Evolutionary conservation across 2,888 invertebrate species (phyloP), one percentile per base, ranked within the genome.

Genomic region (Himalopsyche japonica): DNA sequence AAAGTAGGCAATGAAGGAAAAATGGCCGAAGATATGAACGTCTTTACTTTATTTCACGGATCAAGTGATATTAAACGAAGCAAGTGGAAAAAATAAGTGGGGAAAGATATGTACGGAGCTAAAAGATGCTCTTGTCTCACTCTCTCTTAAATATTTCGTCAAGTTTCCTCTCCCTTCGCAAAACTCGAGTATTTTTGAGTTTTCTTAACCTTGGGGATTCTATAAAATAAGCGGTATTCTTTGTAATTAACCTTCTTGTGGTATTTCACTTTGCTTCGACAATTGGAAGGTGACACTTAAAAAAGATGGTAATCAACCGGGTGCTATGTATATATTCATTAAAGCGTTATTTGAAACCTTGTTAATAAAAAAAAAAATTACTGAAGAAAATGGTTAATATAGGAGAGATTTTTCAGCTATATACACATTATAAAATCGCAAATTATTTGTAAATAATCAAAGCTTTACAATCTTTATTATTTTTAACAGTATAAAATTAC

Each of bases 41-140:
- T 82, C 79, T 76, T 70, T 32, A 64, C 82, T 64, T 79, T 82
- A 79, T 79, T 79, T 82, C 70, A 34, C 10, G 79, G 79, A 82
- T 82, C 70, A 82, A 82, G 79, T 47, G 79, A 57, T 43, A 70
- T 79, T 79, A 82, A 43, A 57, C 70, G 70, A 79, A 70, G 82
- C 70, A 70, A 34, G 20, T 43, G 48, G 79, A 47, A 79, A 79
- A 79, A 79, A 70, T 70, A 82, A 79, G 70, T 43, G 43, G 70
- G 37, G 79, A 70, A 78, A 30, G 70, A 37, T 49, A 37, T 32
- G 79, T 70, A 79, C 70, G 12, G 30, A 24, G 70, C 70, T 4
- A 30, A 15, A 70, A 27, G 70, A 70, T 70, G 70, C 70, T 70
- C 70, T 70, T 70, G 70, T 70, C 70, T 70, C 70, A 70, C 70